Base-by-base conservation (phyloP, 2,888 invertebrate species). In the Meandrusa payeni region DNA sequence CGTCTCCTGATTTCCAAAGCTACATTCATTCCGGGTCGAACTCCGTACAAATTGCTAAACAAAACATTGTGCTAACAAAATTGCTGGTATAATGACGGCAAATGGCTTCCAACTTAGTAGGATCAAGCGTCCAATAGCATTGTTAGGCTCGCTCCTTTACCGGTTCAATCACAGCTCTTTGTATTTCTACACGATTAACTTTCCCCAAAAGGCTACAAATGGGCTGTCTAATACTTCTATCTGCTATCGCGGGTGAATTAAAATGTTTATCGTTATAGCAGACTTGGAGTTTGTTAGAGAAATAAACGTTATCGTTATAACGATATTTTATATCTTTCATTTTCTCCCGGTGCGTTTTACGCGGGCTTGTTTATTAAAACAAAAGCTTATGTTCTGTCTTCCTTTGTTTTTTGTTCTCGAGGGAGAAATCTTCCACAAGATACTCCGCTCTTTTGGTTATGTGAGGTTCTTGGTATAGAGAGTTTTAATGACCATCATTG, bases 151-250 rank as follows among this genome's bases (percentile, higher is more conserved):
- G 9, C 13, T 29, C 19, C 32, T 19, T 28, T 15, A 20, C 31
- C 19, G 32, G 19, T 27, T 29, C 38, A 39, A 44, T 44, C 44
- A 38, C 44, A 33, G 31, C 43, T 46, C 51, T 55, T 55, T 52
- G 54, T 55, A 48, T 53, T 48, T 52, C 50, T 32, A 27, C 46
- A 33, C 44, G 26, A 44, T 44, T 50, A 54, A 54, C 48, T 50
- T 48, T 41, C 46, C 50, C 55, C 55, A 48, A 48, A 50, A 54
- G 52, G 52, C 44, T 27, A 22, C 44, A 33, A 44, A 44, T 27
- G 32, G 38, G 11, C 27, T 20, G 32, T 38, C 38, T 38, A 44
- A 44, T 38, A 37, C 43, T 38, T 32, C 31, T 37, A 38, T 37
- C 43, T 33, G 38, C 38, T 27, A 38, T 34, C 24, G 7, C n/a